Evolutionary conservation across 2,797 vertebrate species (phyloP).

Genomic region (Lateolabrax maculatus): DNA sequence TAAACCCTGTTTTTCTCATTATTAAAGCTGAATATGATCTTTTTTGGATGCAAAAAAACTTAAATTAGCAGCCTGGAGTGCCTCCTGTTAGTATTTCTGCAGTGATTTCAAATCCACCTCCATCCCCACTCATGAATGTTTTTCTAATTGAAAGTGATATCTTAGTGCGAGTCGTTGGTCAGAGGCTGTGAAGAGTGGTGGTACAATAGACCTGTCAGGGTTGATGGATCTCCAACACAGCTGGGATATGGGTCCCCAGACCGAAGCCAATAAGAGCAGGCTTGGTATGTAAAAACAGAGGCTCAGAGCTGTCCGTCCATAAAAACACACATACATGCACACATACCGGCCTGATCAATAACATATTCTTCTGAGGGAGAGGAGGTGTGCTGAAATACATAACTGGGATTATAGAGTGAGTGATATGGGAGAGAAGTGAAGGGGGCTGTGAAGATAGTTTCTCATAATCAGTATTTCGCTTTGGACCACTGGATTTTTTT

Average conservation of each 20-base stretch:
- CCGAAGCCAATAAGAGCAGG: constrained; percentile 81
- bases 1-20: not conserved
- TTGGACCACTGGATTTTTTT: constrained; percentile 56
- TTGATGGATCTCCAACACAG: constrained; percentile 87
- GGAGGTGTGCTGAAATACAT: constrained; percentile 76
- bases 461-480: constrained; percentile 69
- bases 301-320: constrained; percentile 68
- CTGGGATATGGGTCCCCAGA: constrained; percentile 81
- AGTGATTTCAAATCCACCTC: constrained; percentile 61
- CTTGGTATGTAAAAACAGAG: constrained; percentile 81
- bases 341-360: constrained; percentile 77
- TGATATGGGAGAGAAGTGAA: constrained; percentile 65
- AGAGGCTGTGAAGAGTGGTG: constrained; percentile 81
- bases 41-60: constrained; percentile 3
- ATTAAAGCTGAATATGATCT: not conserved
- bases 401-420: constrained; percentile 77
- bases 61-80: constrained; percentile 15
- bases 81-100: constrained; percentile 29
- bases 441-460: constrained; percentile 63
- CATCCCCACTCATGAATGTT: constrained; percentile 66
- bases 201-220: constrained; percentile 87
- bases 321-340: constrained; percentile 28
- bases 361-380: constrained; percentile 76
- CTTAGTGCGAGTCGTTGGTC: constrained; percentile 77
- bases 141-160: constrained; percentile 86